A percentile compares a stretch with the other conserved stretches of the same genome.
Conservation (phyloP, 92 coral and sea anemone species). For the Porites evermanni region DNA sequence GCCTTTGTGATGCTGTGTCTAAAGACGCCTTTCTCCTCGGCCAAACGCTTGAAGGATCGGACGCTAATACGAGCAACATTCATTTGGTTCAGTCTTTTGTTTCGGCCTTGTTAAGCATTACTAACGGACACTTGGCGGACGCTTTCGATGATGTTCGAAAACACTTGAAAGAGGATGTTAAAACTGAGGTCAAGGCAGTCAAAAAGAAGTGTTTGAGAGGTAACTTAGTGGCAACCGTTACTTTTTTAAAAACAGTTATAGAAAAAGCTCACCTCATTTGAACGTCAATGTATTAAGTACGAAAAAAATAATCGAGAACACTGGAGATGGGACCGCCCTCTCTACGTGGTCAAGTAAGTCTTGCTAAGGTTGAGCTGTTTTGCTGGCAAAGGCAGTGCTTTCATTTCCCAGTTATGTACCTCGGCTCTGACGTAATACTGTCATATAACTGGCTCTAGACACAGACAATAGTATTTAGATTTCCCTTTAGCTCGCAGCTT, state of each 20-base stretch:
- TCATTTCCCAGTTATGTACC: too few species aligned
- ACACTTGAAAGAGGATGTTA: conserved; percentile 81
- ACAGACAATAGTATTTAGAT: too few species aligned
- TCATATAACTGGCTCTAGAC: too few species aligned
- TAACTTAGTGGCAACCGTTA: conserved; percentile 1
- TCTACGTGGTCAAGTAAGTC: too few species aligned
- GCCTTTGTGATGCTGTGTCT: conserved; percentile 68
- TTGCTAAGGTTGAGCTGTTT: too few species aligned
- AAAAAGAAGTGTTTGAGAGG: conserved; percentile 86
- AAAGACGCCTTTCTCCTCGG: conserved; percentile 86
- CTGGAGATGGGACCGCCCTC: too few species aligned
- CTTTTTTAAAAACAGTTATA: background rate
- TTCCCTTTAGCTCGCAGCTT: too few species aligned
- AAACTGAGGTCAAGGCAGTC: conserved; percentile 69
- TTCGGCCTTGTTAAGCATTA: conserved; percentile 83
- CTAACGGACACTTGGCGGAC: conserved; percentile 75
- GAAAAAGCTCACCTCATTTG: too few species aligned
- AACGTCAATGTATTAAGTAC: too few species aligned
- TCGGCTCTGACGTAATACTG: too few species aligned
- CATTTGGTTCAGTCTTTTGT: conserved; percentile 87
- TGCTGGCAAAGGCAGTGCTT: too few species aligned
- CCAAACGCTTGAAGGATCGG: conserved; percentile 78
- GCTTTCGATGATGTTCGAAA: conserved; percentile 81
- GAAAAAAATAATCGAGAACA: too few species aligned
- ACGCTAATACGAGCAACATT: conserved; percentile 64